phyloP scores from a whole-genome alignment of 1,140 invertebrate species.

The Heliconius hewitsoni region DNA sequence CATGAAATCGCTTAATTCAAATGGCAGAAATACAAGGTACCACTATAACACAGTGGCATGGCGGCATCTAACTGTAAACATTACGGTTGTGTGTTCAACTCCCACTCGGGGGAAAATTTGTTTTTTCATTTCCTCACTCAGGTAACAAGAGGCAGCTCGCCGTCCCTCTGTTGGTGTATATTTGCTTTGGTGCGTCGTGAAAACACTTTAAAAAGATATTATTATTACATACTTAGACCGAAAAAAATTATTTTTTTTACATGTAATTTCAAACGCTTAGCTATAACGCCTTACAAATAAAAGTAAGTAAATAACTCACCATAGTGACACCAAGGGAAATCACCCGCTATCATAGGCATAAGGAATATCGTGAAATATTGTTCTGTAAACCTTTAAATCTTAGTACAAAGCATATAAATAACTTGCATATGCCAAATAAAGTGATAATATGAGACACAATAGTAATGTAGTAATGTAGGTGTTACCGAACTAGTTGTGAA shows the following conservation, averaged over 20 bases:
- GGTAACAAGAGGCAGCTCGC: too few species aligned
- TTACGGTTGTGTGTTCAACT: too few species aligned
- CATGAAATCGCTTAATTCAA: too few species aligned
- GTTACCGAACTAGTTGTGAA: slow-evolving; percentile 22
- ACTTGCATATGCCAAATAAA: slow-evolving; percentile 63
- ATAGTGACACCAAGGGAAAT: slow-evolving; percentile 50
- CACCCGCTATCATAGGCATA: slow-evolving; percentile 46
- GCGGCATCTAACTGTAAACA: too few species aligned
- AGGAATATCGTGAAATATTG: slow-evolving; percentile 62
- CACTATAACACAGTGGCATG: too few species aligned
- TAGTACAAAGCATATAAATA: slow-evolving; percentile 61
- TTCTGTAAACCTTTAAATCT: slow-evolving; percentile 63
- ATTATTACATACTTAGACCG: too few species aligned
- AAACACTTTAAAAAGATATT: too few species aligned
- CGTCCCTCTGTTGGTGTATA: too few species aligned
- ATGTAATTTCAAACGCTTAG: not conserved
- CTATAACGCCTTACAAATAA: slow-evolving; percentile 14
- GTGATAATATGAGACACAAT: slow-evolving; percentile 67
- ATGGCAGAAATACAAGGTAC: too few species aligned
- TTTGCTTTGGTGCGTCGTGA: too few species aligned
- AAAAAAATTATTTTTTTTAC: not conserved
- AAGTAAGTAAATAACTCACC: slow-evolving; percentile 48
- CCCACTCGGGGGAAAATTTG: too few species aligned
- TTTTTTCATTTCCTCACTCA: too few species aligned
- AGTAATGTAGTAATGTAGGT: slow-evolving; percentile 38